Evolutionary conservation across 1,140 invertebrate species (phyloP).

Genomic region (Trichonephila clavata): DNA sequence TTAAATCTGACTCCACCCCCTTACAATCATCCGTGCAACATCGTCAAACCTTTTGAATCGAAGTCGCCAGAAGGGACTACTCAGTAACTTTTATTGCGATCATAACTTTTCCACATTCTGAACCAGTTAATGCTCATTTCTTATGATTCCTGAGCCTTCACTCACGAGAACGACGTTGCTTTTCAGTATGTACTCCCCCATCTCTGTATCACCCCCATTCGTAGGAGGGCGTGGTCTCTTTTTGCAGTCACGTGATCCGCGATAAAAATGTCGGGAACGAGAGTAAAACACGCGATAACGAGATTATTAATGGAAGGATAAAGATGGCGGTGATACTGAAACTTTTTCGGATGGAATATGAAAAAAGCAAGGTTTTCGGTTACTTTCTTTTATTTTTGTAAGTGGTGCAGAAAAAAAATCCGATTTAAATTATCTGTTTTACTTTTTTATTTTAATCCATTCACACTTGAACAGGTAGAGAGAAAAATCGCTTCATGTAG

Average conservation of each 20-base stretch:
- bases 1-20: neutral
- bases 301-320: conserved; percentile 69
- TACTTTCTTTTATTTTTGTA: neutral
- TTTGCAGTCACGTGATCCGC: conserved; percentile 48
- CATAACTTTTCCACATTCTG: conserved; percentile 50
- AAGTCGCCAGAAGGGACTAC: conserved; percentile 27
- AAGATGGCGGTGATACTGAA: conserved; percentile 26
- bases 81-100: conserved; percentile 46
- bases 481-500: neutral
- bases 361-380: neutral
- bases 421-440: neutral
- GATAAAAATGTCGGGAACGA: conserved; percentile 49
- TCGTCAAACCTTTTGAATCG: neutral
- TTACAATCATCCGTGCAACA: neutral
- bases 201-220: neutral
- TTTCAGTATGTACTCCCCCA: neutral
- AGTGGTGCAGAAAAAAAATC: neutral
- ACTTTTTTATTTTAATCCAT: neutral
- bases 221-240: conserved; percentile 29
- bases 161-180: conserved; percentile 24
- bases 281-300: conserved; percentile 62
- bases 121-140: conserved; percentile 57
- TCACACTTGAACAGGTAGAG: neutral
- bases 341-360: neutral
- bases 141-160: conserved; percentile 12